These are phyloP conservation scores for Listronotus oregonensis DNA, from an alignment of 1,140 invertebrate genomes.

Conservation along the genomic window DNA sequence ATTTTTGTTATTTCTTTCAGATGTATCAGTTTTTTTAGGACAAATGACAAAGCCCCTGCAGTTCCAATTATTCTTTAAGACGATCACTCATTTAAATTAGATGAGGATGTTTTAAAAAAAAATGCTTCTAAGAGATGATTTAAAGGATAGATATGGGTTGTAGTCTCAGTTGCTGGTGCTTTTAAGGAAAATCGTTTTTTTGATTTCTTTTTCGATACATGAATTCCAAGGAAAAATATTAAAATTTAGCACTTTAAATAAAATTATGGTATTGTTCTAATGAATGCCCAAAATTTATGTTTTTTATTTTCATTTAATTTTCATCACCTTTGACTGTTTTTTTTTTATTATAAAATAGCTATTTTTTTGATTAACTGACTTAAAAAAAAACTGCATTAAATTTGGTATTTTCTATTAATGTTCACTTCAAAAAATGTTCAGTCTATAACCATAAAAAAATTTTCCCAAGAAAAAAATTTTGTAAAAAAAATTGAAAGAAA, in stretches of 20 bases:
- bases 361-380: no score
- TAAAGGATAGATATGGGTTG: constrained; percentile 78
- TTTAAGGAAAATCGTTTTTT: constrained; percentile 97
- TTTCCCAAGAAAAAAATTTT: no score
- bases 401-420: no score
- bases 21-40: constrained; percentile 39
- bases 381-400: no score
- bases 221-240: constrained; percentile 58
- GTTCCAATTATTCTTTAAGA: constrained; percentile 87
- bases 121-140: constrained; percentile 78
- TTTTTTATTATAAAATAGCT: no score
- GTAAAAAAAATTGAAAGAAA: no score
- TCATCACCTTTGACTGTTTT: no score
- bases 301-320: no score
- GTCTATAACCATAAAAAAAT: no score
- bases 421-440: no score
- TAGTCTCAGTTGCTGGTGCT: constrained; percentile 95
- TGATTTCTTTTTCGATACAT: constrained; percentile 93
- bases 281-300: not conserved
- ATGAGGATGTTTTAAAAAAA: constrained; percentile 83
- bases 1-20: constrained; percentile 18
- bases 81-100: constrained; percentile 89
- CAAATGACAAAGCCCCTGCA: constrained; percentile 56
- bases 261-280: no score
- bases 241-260: no score